Evolutionary conservation across 2,797 vertebrate species (phyloP).

Genomic region (Enteromius fasciolatus): DNA sequence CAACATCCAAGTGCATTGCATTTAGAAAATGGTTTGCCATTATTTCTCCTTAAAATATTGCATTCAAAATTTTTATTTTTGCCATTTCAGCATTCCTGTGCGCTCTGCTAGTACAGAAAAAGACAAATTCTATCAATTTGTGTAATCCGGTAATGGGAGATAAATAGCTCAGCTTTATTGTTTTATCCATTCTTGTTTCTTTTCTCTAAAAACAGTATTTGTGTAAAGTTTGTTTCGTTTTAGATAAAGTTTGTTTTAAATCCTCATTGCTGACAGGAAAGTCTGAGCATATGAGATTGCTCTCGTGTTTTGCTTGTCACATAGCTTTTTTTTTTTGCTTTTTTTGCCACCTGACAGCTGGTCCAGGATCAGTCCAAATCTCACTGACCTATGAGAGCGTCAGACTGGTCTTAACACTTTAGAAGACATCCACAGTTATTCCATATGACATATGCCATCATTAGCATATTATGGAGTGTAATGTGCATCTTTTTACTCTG

Average conservation of each 20-base stretch:
- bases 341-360: conserved; percentile 55
- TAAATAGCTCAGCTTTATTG: conserved; percentile 2
- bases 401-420: not conserved
- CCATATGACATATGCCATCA: conserved; percentile 6
- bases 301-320: not conserved
- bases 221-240: not conserved
- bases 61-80: not conserved
- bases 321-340: conserved; percentile 11
- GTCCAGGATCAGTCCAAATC: conserved; percentile 13
- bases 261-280: not conserved
- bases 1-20: conserved; percentile 23
- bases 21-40: conserved; percentile 6
- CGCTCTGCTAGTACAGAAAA: not conserved
- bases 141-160: conserved; percentile 2
- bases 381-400: conserved; percentile 5
- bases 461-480: not conserved
- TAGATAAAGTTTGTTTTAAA: not conserved
- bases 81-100: conserved; percentile 24
- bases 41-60: not conserved
- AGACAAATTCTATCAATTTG: not conserved
- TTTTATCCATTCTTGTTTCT: not conserved
- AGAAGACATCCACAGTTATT: not conserved
- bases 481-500: not conserved
- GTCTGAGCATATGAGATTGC: not conserved
- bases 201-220: not conserved